phyloP scores from a whole-genome alignment of 2,888 invertebrate species.

The Enoplolaimus lenunculus region DNA sequence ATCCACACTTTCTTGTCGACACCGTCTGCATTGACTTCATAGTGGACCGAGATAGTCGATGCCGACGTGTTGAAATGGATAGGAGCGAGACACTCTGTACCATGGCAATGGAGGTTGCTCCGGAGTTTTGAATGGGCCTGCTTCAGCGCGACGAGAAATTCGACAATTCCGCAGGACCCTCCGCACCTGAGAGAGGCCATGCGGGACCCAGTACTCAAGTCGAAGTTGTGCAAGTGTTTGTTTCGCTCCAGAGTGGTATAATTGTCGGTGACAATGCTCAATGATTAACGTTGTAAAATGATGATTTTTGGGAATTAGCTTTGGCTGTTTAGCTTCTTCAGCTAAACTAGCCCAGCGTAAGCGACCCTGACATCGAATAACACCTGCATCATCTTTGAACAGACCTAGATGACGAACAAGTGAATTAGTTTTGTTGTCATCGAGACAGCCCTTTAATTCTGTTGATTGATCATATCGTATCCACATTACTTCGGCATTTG shows the following conservation, averaged over 20 bases:
- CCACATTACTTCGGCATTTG: background rate
- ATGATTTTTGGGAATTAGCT: conserved; percentile 13
- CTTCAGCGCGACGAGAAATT: background rate
- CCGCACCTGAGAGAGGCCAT: conserved; percentile 6
- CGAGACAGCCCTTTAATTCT: background rate
- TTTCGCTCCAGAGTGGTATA: background rate
- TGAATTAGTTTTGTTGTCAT: background rate
- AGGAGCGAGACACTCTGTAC: background rate
- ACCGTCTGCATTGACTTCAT: conserved; percentile 26
- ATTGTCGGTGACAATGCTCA: conserved; percentile 5
- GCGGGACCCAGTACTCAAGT: conserved; percentile 10
- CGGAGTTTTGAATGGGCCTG: conserved; percentile 15
- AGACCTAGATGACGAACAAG: conserved; percentile 3
- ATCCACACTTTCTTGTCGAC: conserved; percentile 35
- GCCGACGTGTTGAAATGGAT: conserved; percentile 28
- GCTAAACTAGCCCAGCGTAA: background rate
- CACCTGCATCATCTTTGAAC: background rate
- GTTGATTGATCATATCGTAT: background rate
- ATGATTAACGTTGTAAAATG: background rate
- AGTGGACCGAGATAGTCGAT: conserved; percentile 42
- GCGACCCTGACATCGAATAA: conserved; percentile 13
- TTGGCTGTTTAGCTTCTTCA: conserved; percentile 7
- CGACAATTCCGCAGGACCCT: conserved; percentile 8
- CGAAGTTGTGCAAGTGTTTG: conserved; percentile 13
- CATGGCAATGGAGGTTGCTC: conserved; percentile 7